Evolutionary conservation across 2,113 vertebrate species (phyloP).

Genomic region (Heterotilapia buettikoferi): DNA sequence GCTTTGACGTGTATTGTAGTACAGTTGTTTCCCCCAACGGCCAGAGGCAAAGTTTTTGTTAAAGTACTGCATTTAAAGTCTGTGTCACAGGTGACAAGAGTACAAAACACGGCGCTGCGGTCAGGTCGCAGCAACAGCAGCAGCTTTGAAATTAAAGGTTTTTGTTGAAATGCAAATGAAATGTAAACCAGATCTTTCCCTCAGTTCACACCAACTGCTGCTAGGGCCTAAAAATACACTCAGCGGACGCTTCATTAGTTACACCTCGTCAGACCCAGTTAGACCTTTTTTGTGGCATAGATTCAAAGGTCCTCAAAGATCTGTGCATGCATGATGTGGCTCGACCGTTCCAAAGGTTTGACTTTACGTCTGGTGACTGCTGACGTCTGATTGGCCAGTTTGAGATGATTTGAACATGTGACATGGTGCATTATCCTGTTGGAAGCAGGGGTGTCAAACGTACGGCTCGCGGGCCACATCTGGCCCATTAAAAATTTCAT

Average conservation of each 20-base stretch:
- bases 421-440: neutral
- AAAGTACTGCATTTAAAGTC: neutral
- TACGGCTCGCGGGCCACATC: neutral
- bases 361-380: neutral
- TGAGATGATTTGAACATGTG: neutral
- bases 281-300: accelerated
- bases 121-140: neutral
- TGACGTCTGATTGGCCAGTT: neutral
- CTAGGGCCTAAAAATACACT: neutral
- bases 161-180: neutral
- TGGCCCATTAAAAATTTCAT: accelerated
- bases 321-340: neutral
- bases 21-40: neutral
- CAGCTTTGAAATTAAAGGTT: neutral
- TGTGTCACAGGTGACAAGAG: neutral
- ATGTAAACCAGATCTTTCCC: neutral
- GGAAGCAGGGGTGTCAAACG: neutral
- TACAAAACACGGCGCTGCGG: neutral
- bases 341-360: accelerated
- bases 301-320: neutral
- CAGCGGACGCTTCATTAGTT: neutral
- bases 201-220: neutral
- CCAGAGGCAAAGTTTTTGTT: neutral
- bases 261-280: neutral
- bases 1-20: neutral